These are phyloP conservation scores for Xanthorhoe designata DNA, from an alignment of 2,888 invertebrate species.

Conservation along the genomic window DNA sequence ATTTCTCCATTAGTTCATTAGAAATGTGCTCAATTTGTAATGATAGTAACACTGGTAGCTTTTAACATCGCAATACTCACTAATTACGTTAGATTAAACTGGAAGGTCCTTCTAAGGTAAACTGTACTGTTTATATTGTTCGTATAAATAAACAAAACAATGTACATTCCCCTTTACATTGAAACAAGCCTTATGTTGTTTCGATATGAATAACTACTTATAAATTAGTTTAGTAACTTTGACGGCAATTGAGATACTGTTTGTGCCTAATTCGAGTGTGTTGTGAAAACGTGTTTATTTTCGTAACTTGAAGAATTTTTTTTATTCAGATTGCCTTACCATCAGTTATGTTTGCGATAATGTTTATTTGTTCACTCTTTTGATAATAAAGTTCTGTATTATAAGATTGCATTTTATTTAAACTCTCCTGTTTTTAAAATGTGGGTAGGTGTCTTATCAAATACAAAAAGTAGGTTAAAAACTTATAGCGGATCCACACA, in stretches of 20 bases:
- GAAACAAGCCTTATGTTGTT: slow-evolving; percentile 4
- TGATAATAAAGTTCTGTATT: slow-evolving; percentile 58
- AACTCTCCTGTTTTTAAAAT: slow-evolving; percentile 1
- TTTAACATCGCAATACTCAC: slow-evolving; percentile 33
- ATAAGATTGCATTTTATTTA: slow-evolving; percentile 28
- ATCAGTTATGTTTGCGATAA: slow-evolving; percentile 53
- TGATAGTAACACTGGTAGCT: slow-evolving; percentile 8
- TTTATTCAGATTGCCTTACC: slow-evolving; percentile 35
- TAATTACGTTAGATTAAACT: slow-evolving; percentile 15
- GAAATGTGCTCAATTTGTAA: slow-evolving; percentile 33
- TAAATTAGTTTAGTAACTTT: slow-evolving; percentile 12
- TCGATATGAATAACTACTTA: slow-evolving; percentile 3
- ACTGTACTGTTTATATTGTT: slow-evolving; percentile 22
- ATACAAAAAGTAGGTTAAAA: background rate
- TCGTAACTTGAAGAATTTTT: slow-evolving; percentile 18
- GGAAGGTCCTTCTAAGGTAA: slow-evolving; percentile 5
- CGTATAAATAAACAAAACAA: slow-evolving; percentile 8
- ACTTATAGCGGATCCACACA: no score
- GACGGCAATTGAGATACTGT: slow-evolving; percentile 25
- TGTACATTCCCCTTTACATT: slow-evolving; percentile 34
- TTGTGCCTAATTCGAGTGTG: slow-evolving; percentile 30
- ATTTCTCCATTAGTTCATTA: slow-evolving; percentile 7
- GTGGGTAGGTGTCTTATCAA: background rate
- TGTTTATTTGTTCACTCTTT: slow-evolving; percentile 53
- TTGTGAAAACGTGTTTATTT: slow-evolving; percentile 5